A percentile compares a stretch with the other conserved stretches of the same genome.
Conservation (phyloP, 2,888 invertebrate genomes). For the Hirtodrosophila histrioides region DNA sequence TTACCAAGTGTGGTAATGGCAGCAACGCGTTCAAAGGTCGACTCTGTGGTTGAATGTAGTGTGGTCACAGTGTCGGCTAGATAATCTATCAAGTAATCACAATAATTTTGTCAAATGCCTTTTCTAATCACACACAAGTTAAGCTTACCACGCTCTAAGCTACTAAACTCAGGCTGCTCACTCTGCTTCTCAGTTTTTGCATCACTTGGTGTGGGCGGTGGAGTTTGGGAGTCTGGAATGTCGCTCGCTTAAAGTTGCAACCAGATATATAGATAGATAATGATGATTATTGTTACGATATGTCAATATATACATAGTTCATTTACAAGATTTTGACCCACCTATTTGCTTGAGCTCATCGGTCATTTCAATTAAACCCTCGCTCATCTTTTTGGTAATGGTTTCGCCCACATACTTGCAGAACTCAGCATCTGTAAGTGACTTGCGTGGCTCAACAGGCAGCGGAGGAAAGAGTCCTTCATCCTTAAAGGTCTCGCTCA, state of each 20-base stretch:
- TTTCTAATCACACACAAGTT: neutral
- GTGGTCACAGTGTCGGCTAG: constrained; percentile 78
- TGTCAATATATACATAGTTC: neutral
- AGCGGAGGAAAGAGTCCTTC: constrained; percentile 60
- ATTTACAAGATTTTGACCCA: constrained; percentile 28
- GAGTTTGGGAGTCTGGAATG: constrained; percentile 83
- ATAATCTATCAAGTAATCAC: constrained; percentile 59
- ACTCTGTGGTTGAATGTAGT: constrained; percentile 79
- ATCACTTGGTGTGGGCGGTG: constrained; percentile 84
- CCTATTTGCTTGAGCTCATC: constrained; percentile 81
- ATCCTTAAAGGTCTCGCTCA: constrained; percentile 46
- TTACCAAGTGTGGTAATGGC: constrained; percentile 81
- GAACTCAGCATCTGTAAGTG: constrained; percentile 83
- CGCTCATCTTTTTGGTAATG: constrained; percentile 83
- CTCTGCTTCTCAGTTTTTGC: constrained; percentile 68
- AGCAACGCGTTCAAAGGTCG: constrained; percentile 79
- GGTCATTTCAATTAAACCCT: constrained; percentile 80
- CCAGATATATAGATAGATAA: too few relatives aligned
- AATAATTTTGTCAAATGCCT: neutral
- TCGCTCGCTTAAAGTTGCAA: constrained; percentile 67
- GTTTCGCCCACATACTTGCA: constrained; percentile 83
- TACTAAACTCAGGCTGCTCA: constrained; percentile 49
- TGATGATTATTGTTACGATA: neutral
- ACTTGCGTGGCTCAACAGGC: constrained; percentile 77
- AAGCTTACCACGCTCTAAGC: constrained; percentile 59